A percentile compares a stretch with the other conserved stretches of the same genome.
phyloP scores from a whole-genome alignment of 2,797 vertebrate genomes.

The Hylomyscus alleni region DNA sequence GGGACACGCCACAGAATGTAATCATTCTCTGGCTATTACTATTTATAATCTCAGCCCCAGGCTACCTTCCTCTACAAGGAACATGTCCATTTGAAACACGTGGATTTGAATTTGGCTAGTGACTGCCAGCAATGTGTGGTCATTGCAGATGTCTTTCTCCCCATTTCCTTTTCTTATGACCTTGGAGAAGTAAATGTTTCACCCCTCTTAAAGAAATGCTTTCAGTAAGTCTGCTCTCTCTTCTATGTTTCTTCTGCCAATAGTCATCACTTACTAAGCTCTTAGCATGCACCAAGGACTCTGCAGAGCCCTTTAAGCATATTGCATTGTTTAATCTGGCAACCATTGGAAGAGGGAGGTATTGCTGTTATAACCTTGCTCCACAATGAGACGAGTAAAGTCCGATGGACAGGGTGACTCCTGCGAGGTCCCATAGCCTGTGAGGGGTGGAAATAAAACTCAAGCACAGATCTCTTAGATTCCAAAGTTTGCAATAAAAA shows the following conservation, averaged over 20 bases:
- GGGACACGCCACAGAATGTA: not conserved
- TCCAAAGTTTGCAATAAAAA: not conserved
- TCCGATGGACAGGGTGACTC: constrained; percentile 21
- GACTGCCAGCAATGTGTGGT: not conserved
- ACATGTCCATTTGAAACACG: constrained; percentile 41
- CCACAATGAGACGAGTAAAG: constrained; percentile 35
- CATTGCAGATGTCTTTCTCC: constrained; percentile 30
- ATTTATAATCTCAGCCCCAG: constrained; percentile 29
- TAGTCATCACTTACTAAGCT: constrained; percentile 47
- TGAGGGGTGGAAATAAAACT: constrained; percentile 37
- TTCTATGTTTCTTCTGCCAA: not conserved
- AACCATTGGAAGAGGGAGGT: constrained; percentile 18
- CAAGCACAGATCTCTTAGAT: not conserved
- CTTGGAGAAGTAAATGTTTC: constrained; percentile 61
- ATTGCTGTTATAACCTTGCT: not conserved
- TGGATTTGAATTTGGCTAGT: constrained; percentile 47
- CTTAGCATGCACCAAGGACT: constrained; percentile 15
- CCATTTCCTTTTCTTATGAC: constrained; percentile 38
- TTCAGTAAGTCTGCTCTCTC: constrained; percentile 1
- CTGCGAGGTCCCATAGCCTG: constrained; percentile 31
- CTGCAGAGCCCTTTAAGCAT: constrained; percentile 36
- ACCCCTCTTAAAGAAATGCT: constrained; percentile 36
- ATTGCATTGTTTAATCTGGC: constrained; percentile 45
- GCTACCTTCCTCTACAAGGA: constrained; percentile 48
- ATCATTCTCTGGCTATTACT: constrained; percentile 61